These are phyloP conservation scores for Carettochelys insculpta DNA, from an alignment of 2,113 vertebrate genomes.

Conservation along the genomic window DNA sequence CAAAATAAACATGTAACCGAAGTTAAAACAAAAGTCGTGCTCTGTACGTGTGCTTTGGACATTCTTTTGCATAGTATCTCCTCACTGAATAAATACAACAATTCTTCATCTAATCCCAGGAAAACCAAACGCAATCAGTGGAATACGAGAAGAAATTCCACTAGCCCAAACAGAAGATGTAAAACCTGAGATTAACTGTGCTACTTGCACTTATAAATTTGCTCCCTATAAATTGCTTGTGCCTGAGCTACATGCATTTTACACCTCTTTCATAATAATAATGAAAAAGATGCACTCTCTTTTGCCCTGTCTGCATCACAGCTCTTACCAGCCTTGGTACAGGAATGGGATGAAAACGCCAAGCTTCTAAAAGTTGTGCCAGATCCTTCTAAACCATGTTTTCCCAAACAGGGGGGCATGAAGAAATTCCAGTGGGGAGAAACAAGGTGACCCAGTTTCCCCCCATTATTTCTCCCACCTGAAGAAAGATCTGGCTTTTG, in stretches of 20 bases:
- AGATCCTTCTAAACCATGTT: conserved; percentile 3
- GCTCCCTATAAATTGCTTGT: not conserved
- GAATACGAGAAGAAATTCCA: not conserved
- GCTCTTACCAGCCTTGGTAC: not conserved
- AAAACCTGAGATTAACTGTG: not conserved
- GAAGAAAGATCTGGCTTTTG: too few species aligned
- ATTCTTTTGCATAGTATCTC: not conserved
- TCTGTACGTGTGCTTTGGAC: conserved; percentile 39
- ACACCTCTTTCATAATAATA: not conserved
- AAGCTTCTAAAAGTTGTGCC: not conserved
- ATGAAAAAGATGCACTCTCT: not conserved
- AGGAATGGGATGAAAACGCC: not conserved
- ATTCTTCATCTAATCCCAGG: not conserved
- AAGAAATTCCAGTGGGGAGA: too few species aligned
- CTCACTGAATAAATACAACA: not conserved
- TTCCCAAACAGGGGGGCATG: too few species aligned
- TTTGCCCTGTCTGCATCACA: not conserved
- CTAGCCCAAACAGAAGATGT: not conserved
- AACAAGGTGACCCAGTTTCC: too few species aligned
- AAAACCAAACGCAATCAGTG: not conserved
- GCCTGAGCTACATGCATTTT: not conserved
- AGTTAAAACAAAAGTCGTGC: conserved; percentile 27
- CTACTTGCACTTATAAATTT: not conserved
- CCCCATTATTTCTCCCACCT: too few species aligned
- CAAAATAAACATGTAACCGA: not conserved